A percentile compares a stretch with the other conserved stretches of the same genome.
Evolutionary conservation across 2,113 vertebrate species (phyloP).

Genomic region (Callorhinus ursinus): DNA sequence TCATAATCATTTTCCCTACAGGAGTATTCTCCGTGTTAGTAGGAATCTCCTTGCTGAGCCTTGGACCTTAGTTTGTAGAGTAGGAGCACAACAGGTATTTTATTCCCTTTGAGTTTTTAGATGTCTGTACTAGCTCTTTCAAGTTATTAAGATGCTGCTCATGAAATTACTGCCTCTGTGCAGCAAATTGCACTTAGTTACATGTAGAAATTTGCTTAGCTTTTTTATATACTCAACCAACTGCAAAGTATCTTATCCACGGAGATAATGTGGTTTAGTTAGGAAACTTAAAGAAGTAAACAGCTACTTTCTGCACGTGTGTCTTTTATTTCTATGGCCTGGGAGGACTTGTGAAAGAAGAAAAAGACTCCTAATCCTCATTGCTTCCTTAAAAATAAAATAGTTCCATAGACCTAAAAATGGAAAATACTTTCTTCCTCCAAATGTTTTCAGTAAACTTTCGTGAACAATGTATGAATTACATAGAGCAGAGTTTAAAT

Average conservation of each 20-base stretch:
- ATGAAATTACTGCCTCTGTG: neutral
- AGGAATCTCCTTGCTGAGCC: neutral
- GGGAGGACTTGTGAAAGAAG: slow-evolving; percentile 6
- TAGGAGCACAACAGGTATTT: neutral
- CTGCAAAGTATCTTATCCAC: neutral
- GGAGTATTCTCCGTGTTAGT: neutral
- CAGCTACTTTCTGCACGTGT: neutral
- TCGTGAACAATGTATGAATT: slow-evolving; percentile 40
- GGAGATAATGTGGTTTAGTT: neutral
- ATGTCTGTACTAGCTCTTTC: neutral
- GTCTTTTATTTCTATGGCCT: neutral
- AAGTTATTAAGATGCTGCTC: neutral
- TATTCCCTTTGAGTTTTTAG: neutral
- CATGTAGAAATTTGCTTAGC: neutral
- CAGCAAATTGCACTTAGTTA: neutral
- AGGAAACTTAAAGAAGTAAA: neutral
- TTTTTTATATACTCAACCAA: neutral
- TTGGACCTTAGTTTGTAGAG: neutral
- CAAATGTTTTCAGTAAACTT: slow-evolving; percentile 55
- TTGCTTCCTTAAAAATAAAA: slow-evolving; percentile 52
- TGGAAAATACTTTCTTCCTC: slow-evolving; percentile 42
- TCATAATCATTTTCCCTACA: no score
- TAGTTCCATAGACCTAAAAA: neutral
- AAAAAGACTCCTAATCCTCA: neutral
- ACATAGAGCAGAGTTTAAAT: slow-evolving; percentile 52